Evolutionary conservation across 2,797 vertebrate species (phyloP), one percentile per base, ranked within the genome.

Genomic region (Ctenopoma multispine): DNA sequence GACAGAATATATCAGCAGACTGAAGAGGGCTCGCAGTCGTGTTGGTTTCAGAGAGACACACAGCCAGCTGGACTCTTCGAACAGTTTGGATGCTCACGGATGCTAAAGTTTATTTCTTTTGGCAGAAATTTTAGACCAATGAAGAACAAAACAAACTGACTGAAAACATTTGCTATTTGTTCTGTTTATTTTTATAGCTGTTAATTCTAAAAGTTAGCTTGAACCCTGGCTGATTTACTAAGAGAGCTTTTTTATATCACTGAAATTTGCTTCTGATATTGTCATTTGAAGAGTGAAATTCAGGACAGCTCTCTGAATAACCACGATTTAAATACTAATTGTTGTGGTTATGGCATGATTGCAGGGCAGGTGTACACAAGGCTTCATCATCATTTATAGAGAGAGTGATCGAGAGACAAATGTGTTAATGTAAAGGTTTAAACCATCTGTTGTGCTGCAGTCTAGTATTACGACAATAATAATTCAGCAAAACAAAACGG

Each of bases 401-500:
- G 12, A 38, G 48, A 66, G 18, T 31, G 57, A 84, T 67, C 63
- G 14, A 75, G 44, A 44, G 15, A 38, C 55, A 75, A 69, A 78
- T 63, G 53, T 36, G 60, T 20, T 63, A 68, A n/a, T 72, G 57
- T 79, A 31, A n/a, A 36, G 53, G 66, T 41, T 60, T 17, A 38
- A 80, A 55, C 24, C 74, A 40, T 69, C 55, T 55, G 43, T 51
- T 58, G 46, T 3, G 0, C 62, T 11, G 58, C 46, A 47, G 36
- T 69, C 74, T 75, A 31, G 14, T 53, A 89, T 88, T 83, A 87
- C 60, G 41, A 48, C 23, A 62, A 80, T 64, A 80, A 85, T 74
- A 71, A 86, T 66, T 15, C 53, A 36, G 38, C 21, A 12, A 71
- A 78, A 84, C 79, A 89, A 66, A 87, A 27, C 65, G 31, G 20